phyloP scores from a whole-genome alignment of 2,113 vertebrate genomes.

The Danionella cerebrum region DNA sequence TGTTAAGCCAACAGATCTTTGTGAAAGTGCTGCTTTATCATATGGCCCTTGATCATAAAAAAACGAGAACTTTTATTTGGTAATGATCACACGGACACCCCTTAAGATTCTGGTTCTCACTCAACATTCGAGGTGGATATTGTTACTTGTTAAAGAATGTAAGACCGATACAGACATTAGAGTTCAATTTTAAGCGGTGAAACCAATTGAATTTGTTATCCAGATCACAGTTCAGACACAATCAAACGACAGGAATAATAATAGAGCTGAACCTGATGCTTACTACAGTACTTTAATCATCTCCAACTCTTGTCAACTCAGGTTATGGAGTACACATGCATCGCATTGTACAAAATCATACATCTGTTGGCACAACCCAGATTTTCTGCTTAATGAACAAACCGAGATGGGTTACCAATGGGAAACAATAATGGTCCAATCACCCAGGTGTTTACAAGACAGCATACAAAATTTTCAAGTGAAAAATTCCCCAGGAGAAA shows the following conservation, averaged over 20 bases:
- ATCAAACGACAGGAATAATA: background rate
- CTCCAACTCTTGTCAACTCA: constrained; percentile 1
- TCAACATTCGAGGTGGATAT: no score
- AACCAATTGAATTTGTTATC: constrained; percentile 2
- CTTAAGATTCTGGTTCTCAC: no score
- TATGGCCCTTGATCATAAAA: background rate
- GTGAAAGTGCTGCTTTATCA: background rate
- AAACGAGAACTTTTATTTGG: no score
- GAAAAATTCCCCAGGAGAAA: background rate
- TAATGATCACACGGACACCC: no score
- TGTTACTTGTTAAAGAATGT: no score
- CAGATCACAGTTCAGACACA: background rate
- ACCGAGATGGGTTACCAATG: background rate
- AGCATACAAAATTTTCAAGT: background rate
- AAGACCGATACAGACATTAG: background rate
- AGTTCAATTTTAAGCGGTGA: constrained; percentile 4
- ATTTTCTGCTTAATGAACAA: background rate
- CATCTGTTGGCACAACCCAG: constrained; percentile 35
- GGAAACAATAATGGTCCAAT: background rate
- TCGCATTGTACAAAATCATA: constrained; percentile 21
- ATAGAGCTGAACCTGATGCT: background rate
- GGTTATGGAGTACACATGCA: constrained; percentile 30
- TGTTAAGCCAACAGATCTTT: background rate
- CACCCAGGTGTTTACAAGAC: background rate
- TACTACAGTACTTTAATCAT: background rate